A percentile compares a stretch with the other conserved stretches of the same genome.
These are phyloP conservation scores for Amphiura filiformis DNA, from an alignment of 35 echinoderm and acorn worm genomes.

Conservation along the genomic window DNA sequence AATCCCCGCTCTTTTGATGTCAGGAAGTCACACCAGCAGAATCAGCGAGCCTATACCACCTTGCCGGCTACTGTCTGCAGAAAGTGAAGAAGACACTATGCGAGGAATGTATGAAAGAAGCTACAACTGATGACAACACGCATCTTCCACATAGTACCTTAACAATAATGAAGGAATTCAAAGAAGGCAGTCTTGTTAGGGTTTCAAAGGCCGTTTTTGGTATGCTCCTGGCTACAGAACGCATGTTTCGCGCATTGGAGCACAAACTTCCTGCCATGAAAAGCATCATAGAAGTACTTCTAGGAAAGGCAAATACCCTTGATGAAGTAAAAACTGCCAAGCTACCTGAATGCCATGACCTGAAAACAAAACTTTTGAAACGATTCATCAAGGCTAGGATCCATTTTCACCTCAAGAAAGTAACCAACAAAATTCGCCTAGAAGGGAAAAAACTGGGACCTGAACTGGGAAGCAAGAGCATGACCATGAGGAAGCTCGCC, in stretches of 20 bases:
- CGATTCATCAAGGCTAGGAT: conserved; percentile 52
- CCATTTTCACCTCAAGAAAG: conserved; percentile 46
- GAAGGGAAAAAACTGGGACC: conserved; percentile 4
- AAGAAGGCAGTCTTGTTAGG: too few species aligned
- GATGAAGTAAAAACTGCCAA: conserved; percentile 7
- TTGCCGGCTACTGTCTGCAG: conserved; percentile 42
- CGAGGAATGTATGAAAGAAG: not conserved
- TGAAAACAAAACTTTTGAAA: conserved; percentile 44
- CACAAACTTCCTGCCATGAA: not conserved
- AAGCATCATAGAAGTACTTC: conserved; percentile 34
- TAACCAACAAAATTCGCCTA: conserved; percentile 6
- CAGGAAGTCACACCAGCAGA: conserved; percentile 25
- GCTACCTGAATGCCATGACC: conserved; percentile 27
- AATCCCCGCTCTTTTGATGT: not conserved
- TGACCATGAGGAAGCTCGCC: not conserved
- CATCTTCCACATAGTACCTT: not conserved
- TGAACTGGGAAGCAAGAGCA: conserved; percentile 28
- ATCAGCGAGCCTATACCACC: conserved; percentile 25
- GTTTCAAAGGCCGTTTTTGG: conserved; percentile 23
- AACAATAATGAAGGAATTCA: too few species aligned
- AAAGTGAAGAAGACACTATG: not conserved
- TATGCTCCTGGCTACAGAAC: not conserved
- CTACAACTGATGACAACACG: not conserved
- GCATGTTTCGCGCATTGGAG: conserved; percentile 31
- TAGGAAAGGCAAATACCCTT: conserved; percentile 22